Conservation (phyloP, 2,888 invertebrate genomes). For the Emesis furor region DNA sequence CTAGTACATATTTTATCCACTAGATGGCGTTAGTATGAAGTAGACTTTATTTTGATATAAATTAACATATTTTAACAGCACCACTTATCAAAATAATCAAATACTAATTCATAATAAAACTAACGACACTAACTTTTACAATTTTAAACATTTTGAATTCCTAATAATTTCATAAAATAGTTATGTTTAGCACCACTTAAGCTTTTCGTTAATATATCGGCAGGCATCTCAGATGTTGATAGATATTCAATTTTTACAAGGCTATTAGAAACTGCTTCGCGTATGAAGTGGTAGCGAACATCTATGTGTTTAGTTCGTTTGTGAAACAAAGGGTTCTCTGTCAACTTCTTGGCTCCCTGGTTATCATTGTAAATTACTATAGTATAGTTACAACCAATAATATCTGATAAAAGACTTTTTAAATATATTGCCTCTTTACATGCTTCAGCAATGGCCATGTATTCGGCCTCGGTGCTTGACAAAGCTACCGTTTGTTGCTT, state of each 20-base stretch:
- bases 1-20: too few species aligned
- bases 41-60: too few species aligned
- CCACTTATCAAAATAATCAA: conserved; percentile 10
- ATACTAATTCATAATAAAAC: background rate
- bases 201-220: background rate
- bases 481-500: background rate
- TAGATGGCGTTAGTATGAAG: too few species aligned
- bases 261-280: too few species aligned
- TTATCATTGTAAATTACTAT: conserved; percentile 7
- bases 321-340: too few species aligned
- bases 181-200: background rate
- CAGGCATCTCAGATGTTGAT: background rate
- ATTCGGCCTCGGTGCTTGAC: background rate
- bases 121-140: background rate
- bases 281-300: too few species aligned
- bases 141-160: background rate
- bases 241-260: background rate
- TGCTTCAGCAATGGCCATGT: background rate
- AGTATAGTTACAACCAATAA: background rate
- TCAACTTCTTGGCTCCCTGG: background rate
- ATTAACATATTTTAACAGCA: background rate
- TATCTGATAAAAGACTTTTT: background rate
- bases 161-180: background rate
- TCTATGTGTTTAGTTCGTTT: too few species aligned
- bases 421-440: conserved; percentile 17